phyloP scores from a whole-genome alignment of 1,140 invertebrate species.

The Hylyphantes graminicola region DNA sequence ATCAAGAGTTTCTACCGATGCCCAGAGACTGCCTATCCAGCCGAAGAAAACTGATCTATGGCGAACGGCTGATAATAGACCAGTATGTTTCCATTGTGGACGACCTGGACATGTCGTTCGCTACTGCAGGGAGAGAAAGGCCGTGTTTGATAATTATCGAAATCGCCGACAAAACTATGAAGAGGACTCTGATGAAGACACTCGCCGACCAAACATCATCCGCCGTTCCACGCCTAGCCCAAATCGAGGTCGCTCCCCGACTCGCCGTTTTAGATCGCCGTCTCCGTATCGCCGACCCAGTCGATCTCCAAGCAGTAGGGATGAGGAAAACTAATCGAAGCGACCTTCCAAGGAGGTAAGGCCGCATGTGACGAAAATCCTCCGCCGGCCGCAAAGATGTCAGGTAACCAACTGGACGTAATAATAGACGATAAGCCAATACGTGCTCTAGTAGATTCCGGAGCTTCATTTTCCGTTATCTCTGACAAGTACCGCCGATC shows the following conservation, averaged over 20 bases:
- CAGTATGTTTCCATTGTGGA: slow-evolving; percentile 4
- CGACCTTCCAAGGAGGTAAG: slow-evolving; percentile 5
- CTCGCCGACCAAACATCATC: neutral
- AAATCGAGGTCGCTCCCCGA: neutral
- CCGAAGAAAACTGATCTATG: slow-evolving; percentile 16
- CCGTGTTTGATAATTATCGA: neutral
- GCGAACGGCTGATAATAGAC: neutral
- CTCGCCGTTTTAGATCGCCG: neutral
- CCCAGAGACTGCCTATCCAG: neutral
- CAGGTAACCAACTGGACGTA: neutral
- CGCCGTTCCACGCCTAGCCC: neutral
- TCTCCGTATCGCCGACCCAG: neutral
- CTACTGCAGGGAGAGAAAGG: neutral
- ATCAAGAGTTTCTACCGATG: neutral
- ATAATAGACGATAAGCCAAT: slow-evolving; percentile 17
- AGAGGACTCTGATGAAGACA: neutral
- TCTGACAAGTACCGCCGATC: neutral
- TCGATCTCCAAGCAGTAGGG: neutral
- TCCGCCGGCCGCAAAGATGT: slow-evolving; percentile 10
- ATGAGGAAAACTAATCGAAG: slow-evolving; percentile 9
- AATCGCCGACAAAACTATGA: neutral
- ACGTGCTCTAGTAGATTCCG: neutral
- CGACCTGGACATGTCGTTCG: slow-evolving; percentile 1
- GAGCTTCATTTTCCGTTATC: neutral
- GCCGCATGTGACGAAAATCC: slow-evolving; percentile 24